These are phyloP conservation scores for Anticlea derivata DNA, from an alignment of 2,888 invertebrate species.

Conservation along the genomic window DNA sequence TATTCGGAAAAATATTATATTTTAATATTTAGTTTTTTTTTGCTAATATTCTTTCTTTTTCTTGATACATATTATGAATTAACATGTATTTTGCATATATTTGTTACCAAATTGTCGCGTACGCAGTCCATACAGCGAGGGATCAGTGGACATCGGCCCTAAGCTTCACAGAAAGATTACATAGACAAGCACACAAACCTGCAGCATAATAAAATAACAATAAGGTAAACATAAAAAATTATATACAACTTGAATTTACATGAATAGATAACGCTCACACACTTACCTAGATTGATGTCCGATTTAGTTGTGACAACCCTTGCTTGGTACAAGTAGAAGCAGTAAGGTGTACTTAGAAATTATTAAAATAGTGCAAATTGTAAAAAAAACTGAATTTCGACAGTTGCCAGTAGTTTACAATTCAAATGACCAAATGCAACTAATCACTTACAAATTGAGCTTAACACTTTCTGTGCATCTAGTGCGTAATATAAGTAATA, in stretches of 20 bases:
- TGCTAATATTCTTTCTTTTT: no score
- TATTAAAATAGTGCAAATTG: neutral
- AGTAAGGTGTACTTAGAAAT: constrained; percentile 16
- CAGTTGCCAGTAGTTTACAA: neutral
- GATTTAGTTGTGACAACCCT: constrained; percentile 23
- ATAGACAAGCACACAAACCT: constrained; percentile 30
- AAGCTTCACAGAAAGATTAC: constrained; percentile 3
- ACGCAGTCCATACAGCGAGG: neutral
- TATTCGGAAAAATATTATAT: no score
- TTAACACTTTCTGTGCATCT: neutral
- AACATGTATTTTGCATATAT: no score
- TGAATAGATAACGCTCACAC: constrained; percentile 45
- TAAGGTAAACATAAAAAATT: constrained; percentile 48
- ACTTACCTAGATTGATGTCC: constrained; percentile 50
- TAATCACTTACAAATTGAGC: no score
- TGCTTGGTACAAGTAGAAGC: constrained; percentile 16
- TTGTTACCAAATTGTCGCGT: no score
- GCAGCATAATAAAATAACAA: constrained; percentile 48
- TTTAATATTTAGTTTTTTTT: no score
- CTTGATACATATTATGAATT: no score
- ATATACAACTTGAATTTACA: constrained; percentile 56
- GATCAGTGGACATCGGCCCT: constrained; percentile 1
- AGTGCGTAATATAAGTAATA: no score
- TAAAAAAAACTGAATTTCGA: neutral
- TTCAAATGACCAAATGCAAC: neutral